Evolutionary conservation across 2,888 invertebrate species (phyloP).

Genomic region (Campoplex capitator): DNA sequence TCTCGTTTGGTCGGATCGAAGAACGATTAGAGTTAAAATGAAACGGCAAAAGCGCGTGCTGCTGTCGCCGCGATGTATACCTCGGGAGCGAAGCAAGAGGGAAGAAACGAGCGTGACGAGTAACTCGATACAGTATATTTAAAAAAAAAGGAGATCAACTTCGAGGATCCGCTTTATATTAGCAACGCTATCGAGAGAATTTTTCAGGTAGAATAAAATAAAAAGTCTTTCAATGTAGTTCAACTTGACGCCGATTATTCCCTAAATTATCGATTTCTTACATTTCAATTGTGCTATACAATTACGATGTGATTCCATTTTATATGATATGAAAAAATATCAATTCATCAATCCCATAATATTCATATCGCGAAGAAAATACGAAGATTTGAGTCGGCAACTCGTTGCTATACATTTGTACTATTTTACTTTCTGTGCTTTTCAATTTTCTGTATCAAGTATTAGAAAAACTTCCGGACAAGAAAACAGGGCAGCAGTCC

Average conservation of each 20-base stretch:
- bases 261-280: neutral
- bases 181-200: slow-evolving; percentile 25
- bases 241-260: neutral
- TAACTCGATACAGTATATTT: slow-evolving; percentile 68
- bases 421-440: too few species aligned
- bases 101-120: slow-evolving; percentile 68
- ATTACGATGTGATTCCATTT: neutral
- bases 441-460: too few species aligned
- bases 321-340: neutral
- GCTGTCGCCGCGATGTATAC: slow-evolving; percentile 42
- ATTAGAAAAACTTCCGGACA: too few species aligned
- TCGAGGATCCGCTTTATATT: slow-evolving; percentile 39
- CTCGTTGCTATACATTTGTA: too few species aligned
- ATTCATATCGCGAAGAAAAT: neutral
- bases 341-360: neutral
- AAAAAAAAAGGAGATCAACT: slow-evolving; percentile 25
- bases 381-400: too few species aligned
- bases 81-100: slow-evolving; percentile 33
- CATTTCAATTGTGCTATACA: too few species aligned
- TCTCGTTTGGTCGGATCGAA: slow-evolving; percentile 52
- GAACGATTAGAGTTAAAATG: slow-evolving; percentile 67
- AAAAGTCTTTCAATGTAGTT: slow-evolving; percentile 9
- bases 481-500: too few species aligned
- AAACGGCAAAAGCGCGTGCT: slow-evolving; percentile 73
- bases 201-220: slow-evolving; percentile 14